Base-by-base conservation (phyloP, 2,797 vertebrate species). In the Sparidentex hasta region DNA sequence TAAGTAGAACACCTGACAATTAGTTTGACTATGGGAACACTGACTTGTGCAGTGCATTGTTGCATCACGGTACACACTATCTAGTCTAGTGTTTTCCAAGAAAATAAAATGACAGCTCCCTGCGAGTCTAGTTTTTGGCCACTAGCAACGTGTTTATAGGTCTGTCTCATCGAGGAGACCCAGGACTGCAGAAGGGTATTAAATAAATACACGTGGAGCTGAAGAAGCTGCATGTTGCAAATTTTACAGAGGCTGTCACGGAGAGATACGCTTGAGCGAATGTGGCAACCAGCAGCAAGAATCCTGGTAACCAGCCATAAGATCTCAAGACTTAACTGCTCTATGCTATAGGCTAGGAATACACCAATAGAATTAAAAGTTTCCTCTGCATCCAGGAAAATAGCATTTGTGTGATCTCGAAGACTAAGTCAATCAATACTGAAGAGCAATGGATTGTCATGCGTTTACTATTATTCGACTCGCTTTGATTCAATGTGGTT, bases 201-300 rank as follows among this genome's bases (percentile, higher is more conserved):
- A 38, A 38, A 38, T 74, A 55, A 62, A 79, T 71, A 21, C 14
- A 61, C 0, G 1, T 29, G 33, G 58, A 78, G 70, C 43, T 50
- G 41, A 73, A 74, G 25, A 80, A 33, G 50, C 47, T 58, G 41
- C 16, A 43, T 54, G 59, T 47, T 80, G 43, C 48, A 75, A 57
- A 67, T 75, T 81, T 76, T 52, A 83, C 55, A 66, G 55, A 76
- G 33, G 27, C 25, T 70, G 71, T 57, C 38, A 69, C 13, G 20
- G 12, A 54, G 29, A 58, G 54, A 58, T 64, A 16, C 38, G 47
- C 62, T 47, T 33, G 54, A 43, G 16, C 9, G 6, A 16, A 38
- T 56, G 29, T 66, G 41, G 52, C 38, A 74, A 78, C 18, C 33
- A 44, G 59, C 52, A 71, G 57, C 55, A 62, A 27, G 33, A 65